phyloP scores from a whole-genome alignment of 2,113 vertebrate species.

The Sylvia atricapilla region DNA sequence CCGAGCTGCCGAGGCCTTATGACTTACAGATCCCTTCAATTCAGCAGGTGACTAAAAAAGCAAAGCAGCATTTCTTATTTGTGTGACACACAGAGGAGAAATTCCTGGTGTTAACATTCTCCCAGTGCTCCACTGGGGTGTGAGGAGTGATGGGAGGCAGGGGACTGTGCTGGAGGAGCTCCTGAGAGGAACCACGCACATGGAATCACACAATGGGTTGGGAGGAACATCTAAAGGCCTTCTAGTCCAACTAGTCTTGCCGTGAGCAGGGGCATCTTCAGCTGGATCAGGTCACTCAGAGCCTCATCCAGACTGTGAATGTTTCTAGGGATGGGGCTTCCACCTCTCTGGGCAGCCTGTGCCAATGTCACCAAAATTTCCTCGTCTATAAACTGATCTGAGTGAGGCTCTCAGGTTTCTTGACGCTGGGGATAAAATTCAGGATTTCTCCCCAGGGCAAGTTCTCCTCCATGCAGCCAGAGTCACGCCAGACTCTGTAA shows the following conservation, averaged over 20 bases:
- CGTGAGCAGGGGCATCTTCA: background rate
- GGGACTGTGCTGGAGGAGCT: background rate
- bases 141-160: background rate
- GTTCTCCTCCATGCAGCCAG: background rate
- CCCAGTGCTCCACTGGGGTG: background rate
- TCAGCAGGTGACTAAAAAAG: background rate
- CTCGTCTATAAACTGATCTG: background rate
- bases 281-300: background rate
- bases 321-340: background rate
- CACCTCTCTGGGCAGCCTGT: background rate
- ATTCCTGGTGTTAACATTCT: background rate
- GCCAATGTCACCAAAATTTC: background rate
- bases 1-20: background rate
- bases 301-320: fast-evolving
- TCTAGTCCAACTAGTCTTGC: background rate
- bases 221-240: background rate
- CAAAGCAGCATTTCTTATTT: background rate
- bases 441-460: background rate
- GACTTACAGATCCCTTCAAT: background rate
- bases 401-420: background rate
- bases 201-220: background rate
- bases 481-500: background rate
- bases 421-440: background rate
- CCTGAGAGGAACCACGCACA: fast-evolving
- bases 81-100: background rate